Conservation (phyloP, 1,140 invertebrate genomes). For the Drosophila ogumai region DNA sequence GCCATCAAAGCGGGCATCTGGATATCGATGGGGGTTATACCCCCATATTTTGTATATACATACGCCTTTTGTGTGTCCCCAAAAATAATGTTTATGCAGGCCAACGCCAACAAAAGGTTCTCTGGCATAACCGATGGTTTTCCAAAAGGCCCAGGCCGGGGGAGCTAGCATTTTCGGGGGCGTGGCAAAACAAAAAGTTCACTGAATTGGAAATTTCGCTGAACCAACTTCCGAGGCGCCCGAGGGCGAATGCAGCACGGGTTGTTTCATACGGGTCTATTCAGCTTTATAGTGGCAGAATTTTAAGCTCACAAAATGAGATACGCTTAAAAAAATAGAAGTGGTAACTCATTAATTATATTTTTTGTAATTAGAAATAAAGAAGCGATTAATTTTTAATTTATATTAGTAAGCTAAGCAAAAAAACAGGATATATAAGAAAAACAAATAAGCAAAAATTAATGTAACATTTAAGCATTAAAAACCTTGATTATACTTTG, state of each 20-base stretch:
- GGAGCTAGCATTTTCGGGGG: conserved; percentile 1
- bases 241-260: conserved; percentile 10
- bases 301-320: conserved; percentile 25
- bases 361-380: no score
- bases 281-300: conserved; percentile 21
- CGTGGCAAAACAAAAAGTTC: conserved; percentile 73
- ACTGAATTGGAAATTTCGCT: conserved; percentile 81
- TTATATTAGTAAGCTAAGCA: no score
- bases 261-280: conserved; percentile 37
- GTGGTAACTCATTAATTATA: no score
- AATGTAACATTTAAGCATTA: not conserved
- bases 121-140: conserved; percentile 20
- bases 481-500: not conserved
- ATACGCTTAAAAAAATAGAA: not conserved
- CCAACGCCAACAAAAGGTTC: conserved; percentile 28
- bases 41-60: conserved; percentile 1
- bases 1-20: conserved; percentile 30
- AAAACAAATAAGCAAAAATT: not conserved
- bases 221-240: conserved; percentile 48
- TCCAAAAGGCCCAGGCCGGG: not conserved
- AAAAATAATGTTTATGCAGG: conserved; percentile 64
- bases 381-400: no score
- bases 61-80: conserved; percentile 51
- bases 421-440: no score
- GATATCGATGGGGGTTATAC: conserved; percentile 14